phyloP scores from a whole-genome alignment of 1,140 invertebrate genomes.

The Ganaspis sp. region DNA sequence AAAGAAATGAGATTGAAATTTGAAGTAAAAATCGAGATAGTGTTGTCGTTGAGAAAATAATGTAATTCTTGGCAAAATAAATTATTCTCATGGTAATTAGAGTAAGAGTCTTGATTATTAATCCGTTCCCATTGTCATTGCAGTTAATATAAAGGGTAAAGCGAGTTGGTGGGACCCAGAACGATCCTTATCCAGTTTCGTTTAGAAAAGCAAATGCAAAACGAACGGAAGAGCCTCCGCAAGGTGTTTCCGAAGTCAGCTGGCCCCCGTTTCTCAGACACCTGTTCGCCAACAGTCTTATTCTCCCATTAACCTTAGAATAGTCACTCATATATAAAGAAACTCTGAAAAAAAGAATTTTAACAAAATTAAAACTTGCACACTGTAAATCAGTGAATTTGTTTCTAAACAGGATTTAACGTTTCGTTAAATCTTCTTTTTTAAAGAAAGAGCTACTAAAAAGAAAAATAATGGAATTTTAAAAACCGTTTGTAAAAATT shows the following conservation, averaged over 20 bases:
- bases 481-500: too few species aligned
- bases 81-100: too few species aligned
- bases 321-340: conserved; percentile 13
- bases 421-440: too few species aligned
- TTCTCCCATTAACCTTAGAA: conserved; percentile 33
- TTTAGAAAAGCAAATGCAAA: conserved; percentile 28
- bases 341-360: not conserved
- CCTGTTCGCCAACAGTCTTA: conserved; percentile 56
- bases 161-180: not conserved
- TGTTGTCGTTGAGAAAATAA: not conserved
- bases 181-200: conserved; percentile 37
- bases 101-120: not conserved
- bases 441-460: too few species aligned
- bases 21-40: too few species aligned
- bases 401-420: not conserved
- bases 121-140: not conserved
- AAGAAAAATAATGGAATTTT: too few species aligned
- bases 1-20: too few species aligned
- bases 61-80: not conserved
- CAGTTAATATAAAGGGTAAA: not conserved
- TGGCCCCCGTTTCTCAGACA: conserved; percentile 58
- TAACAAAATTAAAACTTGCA: not conserved
- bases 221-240: conserved; percentile 48
- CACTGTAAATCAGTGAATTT: conserved; percentile 7
- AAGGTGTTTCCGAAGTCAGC: conserved; percentile 66